Conservation (phyloP, 2,888 invertebrate genomes). For the Ariolimax columbianus region DNA sequence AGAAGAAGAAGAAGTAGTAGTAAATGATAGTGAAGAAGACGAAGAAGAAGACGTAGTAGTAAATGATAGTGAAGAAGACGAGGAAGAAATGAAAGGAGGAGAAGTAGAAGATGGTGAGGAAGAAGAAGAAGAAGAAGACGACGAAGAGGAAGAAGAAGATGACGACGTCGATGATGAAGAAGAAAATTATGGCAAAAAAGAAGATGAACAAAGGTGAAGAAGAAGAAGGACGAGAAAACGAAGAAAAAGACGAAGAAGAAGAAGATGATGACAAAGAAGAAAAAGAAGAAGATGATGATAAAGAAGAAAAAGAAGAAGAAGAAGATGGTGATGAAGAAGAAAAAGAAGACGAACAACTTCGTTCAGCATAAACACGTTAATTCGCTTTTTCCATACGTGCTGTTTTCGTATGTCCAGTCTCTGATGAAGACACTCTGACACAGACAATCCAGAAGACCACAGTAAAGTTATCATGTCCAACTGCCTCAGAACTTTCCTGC, state of each 20-base stretch:
- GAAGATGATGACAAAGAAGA: background rate
- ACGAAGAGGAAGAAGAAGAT: background rate
- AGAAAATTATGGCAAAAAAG: background rate
- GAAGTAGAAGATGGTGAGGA: background rate
- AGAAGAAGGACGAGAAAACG: background rate
- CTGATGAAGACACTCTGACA: too few species aligned
- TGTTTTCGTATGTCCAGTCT: too few species aligned
- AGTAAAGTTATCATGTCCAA: too few species aligned
- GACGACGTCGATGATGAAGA: background rate
- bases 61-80: background rate
- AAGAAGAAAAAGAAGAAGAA: background rate
- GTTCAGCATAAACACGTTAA: too few species aligned
- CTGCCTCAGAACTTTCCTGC: too few species aligned
- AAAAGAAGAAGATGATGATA: background rate
- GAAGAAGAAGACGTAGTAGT: background rate
- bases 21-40: background rate
- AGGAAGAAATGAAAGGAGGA: background rate
- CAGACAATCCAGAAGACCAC: too few species aligned
- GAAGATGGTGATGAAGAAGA: background rate
- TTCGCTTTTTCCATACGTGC: too few species aligned
- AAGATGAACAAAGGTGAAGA: background rate
- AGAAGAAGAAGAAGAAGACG: background rate
- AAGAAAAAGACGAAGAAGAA: background rate
- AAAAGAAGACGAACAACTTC: background rate
- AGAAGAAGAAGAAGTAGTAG: background rate